Evolutionary conservation across 2,888 invertebrate genomes (phyloP), one percentile per base, ranked within the genome.

Genomic region (Lissocephala sabroskyi): DNA sequence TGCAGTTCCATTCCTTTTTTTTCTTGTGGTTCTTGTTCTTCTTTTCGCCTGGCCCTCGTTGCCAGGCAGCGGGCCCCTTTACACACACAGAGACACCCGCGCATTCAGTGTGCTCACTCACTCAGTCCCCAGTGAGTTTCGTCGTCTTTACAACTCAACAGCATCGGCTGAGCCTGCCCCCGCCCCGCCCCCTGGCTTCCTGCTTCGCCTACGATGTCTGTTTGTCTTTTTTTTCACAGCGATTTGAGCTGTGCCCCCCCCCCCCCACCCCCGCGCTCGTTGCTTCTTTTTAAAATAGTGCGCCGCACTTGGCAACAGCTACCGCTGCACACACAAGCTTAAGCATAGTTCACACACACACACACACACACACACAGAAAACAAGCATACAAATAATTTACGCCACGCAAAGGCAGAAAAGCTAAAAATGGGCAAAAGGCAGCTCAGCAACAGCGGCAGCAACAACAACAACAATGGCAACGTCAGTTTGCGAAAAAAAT

Each of bases 331-430:
- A 42, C 59, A 39, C 13, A 46, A 51, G 54, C 75, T 65, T 48
- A 57, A 62, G 51, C 63, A 49, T 46, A 56, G 56, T 48, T 51
- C 56, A 65, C 59, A 74, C n/a, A n/a, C n/a, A n/a, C n/a, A n/a
- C n/a, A n/a, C n/a, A n/a, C n/a, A n/a, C n/a, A n/a, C n/a, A n/a
- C n/a, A n/a, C n/a, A n/a, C n/a, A n/a, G n/a, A n/a, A n/a, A n/a
- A n/a, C n/a, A n/a, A n/a, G n/a, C n/a, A n/a, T n/a, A n/a, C 76
- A 78, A 78, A 67, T 70, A 78, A 71, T 78, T 68, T 66, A 70
- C 76, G 73, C 76, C 54, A 66, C 52, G 60, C 57, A 45, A 62
- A 47, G 56, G 56, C 67, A 63, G 66, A 75, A n/a, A 78, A 71
- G 73, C 76, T 71, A 70, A 71, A 78, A 73, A 73, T 76, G 57